Evolutionary conservation across 2,888 invertebrate species (phyloP).

Genomic region (Drosophila fulvimacula): DNA sequence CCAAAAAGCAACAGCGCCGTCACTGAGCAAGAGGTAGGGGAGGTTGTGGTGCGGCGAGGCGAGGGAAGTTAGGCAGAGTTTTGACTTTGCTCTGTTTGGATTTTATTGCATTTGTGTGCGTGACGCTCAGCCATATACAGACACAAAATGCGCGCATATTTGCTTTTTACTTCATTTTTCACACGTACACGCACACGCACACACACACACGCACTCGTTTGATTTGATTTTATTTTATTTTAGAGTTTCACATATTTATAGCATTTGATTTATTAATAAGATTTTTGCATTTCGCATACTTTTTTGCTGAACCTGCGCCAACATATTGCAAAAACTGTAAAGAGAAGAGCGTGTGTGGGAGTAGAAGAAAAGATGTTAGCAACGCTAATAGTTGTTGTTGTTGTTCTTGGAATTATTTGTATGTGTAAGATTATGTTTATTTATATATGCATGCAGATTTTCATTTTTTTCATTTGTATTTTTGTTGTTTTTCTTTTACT

Average conservation of each 20-base stretch:
- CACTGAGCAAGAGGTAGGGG: conserved; percentile 22
- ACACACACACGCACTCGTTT: conserved; percentile 29
- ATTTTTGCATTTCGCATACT: conserved; percentile 59
- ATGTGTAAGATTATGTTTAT: not conserved
- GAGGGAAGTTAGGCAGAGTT: conserved; percentile 19
- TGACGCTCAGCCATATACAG: conserved; percentile 71
- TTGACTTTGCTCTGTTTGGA: conserved; percentile 66
- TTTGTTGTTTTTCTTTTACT: conserved; percentile 35
- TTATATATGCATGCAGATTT: conserved; percentile 16
- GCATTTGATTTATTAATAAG: conserved; percentile 53
- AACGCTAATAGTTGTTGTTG: conserved; percentile 22
- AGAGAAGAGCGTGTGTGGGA: conserved; percentile 43
- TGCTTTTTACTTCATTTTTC: conserved; percentile 64
- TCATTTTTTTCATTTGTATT: conserved; percentile 1
- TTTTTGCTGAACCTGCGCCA: conserved; percentile 74
- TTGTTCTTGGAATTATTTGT: not conserved
- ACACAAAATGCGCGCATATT: conserved; percentile 78
- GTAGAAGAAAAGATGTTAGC: conserved; percentile 39
- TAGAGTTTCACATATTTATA: conserved; percentile 61
- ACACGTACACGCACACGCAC: conserved; percentile 17
- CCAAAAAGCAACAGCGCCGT: conserved; percentile 74
- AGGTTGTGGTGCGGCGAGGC: not conserved
- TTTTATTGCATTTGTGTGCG: conserved; percentile 67
- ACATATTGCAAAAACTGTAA: conserved; percentile 72
- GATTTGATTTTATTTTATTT: conserved; percentile 42